Evolutionary conservation across 2,797 vertebrate genomes (phyloP), one percentile per base, ranked within the genome.

Genomic region (Gambusia yucatana): DNA sequence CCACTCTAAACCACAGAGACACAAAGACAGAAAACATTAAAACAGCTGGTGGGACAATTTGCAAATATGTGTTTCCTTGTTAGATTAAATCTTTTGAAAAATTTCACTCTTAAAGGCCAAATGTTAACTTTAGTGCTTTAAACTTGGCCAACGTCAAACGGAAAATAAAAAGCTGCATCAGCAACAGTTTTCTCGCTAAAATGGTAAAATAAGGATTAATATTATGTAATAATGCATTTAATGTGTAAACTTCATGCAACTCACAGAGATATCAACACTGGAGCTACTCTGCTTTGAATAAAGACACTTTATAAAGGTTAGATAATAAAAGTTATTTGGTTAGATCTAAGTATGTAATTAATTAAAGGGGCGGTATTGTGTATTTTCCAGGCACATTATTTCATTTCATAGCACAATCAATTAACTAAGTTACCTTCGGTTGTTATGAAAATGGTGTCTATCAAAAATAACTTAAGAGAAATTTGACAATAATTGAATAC

Each of bases 1-100:
- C 86, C 3, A 72, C 88, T 83, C 72, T 44, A 90, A 88, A 82
- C 89, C 88, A 48, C 71, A 57, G 33, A 59, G 20, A 48, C 87
- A 59, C 39, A 25, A 39, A 73, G 43, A 39, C 13, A 78, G 39
- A 1, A 63, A 22, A 75, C 25, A 39, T 20, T 69, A 4, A 41
- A 77, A 52, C 63, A 52, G 36, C 75, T 55, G 61, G 33, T 43
- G 25, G 61, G 44, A 65, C 22, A 48, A 30, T 8, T 28, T 41
- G 3, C 25, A 36, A 28, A 73, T n/a, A 16, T 74, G 6, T 1
- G 16, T 43, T 28, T 41, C n/a, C 33, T 43, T 17, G 13, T 74
- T 55, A n/a, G 3, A 25, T 52, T 17, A 6, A 0, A 13, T 72
- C 16, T 36, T 13, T 73, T 48, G 3, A 50, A n/a, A 28, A 74